These are phyloP conservation scores for Thymallus thymallus DNA, from an alignment of 2,113 vertebrate genomes.

Conservation along the genomic window DNA sequence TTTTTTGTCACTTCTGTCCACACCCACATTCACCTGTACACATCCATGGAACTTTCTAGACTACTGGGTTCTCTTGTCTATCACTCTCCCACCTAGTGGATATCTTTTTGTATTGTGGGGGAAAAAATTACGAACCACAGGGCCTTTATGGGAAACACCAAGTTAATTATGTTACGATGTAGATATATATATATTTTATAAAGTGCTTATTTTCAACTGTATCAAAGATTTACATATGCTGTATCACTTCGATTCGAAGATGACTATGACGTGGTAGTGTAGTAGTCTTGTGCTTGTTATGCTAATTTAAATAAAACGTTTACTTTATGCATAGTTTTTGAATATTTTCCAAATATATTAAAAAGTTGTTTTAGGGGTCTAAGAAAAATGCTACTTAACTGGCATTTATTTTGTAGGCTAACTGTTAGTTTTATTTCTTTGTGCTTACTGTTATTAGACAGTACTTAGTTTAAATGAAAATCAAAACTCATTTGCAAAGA, in stretches of 20 bases:
- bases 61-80: neutral
- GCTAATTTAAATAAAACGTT: constrained; percentile 69
- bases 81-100: constrained; percentile 32
- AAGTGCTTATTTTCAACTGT: constrained; percentile 64
- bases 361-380: no score
- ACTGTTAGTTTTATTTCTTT: no score
- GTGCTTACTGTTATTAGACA: no score
- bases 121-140: constrained; percentile 32
- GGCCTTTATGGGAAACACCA: constrained; percentile 60
- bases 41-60: constrained; percentile 36
- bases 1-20: constrained; percentile 3
- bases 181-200: constrained; percentile 75
- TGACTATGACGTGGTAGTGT: constrained; percentile 46
- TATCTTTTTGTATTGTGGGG: constrained; percentile 30
- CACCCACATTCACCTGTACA: constrained; percentile 19
- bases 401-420: no score
- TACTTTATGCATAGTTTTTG: constrained; percentile 34
- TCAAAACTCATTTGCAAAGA: no score
- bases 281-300: constrained; percentile 60
- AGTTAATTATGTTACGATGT: constrained; percentile 71
- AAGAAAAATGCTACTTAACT: no score
- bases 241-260: constrained; percentile 30
- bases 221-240: constrained; percentile 50
- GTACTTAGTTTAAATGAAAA: no score
- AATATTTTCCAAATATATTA: no score